phyloP scores from a whole-genome alignment of 1,140 invertebrate species.

The Zophobas atratus region DNA sequence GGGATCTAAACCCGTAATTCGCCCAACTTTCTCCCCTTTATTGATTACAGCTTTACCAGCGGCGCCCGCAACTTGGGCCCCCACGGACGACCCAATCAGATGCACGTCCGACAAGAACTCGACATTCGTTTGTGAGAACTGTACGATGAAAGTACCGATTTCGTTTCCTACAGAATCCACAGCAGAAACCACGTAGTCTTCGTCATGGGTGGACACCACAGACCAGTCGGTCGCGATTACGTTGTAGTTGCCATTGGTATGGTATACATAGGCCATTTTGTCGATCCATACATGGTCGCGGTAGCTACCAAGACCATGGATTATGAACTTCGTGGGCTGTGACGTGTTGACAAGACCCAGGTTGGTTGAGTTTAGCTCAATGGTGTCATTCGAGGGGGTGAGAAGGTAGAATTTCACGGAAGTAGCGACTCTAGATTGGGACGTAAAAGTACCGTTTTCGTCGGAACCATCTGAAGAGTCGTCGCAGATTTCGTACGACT shows the following conservation, averaged over 20 bases:
- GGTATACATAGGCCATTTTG: conserved; percentile 4
- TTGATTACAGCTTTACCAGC: conserved; percentile 64
- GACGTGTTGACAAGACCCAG: neutral
- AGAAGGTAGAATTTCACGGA: conserved; percentile 2
- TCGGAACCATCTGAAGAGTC: neutral
- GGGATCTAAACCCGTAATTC: conserved; percentile 81
- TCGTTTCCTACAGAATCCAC: neutral
- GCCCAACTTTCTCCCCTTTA: conserved; percentile 62
- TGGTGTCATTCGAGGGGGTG: conserved; percentile 1
- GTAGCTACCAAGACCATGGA: conserved; percentile 13
- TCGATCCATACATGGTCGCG: conserved; percentile 13
- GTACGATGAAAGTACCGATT: conserved; percentile 6
- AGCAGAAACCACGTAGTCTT: conserved; percentile 1
- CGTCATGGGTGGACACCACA: neutral
- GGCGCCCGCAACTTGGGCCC: conserved; percentile 73
- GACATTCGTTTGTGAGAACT: neutral
- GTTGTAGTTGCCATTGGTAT: conserved; percentile 26
- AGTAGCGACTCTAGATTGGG: neutral
- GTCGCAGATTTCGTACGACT: neutral
- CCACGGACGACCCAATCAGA: conserved; percentile 75
- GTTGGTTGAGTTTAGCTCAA: conserved; percentile 1
- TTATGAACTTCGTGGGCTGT: conserved; percentile 20
- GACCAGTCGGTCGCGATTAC: conserved; percentile 21
- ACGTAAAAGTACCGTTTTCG: neutral
- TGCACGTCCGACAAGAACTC: conserved; percentile 62